Evolutionary conservation across 2,888 invertebrate genomes (phyloP), one percentile per base, ranked within the genome.

Genomic region (Sphaerophoria taeniata): DNA sequence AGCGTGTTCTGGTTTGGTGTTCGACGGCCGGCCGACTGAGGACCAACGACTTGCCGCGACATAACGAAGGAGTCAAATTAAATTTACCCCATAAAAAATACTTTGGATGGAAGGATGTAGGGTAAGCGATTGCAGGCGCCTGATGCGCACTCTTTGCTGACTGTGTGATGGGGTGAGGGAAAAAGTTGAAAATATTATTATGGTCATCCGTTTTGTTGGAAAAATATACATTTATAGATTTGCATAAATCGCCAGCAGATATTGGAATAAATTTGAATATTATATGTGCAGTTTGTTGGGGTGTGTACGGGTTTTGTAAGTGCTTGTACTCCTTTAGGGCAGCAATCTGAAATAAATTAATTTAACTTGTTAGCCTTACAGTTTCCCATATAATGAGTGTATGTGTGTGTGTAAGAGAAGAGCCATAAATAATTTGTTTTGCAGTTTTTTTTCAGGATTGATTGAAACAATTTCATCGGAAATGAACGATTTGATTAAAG

Each of bases 281-380:
- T 31, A 60, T 53, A 24, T 70, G 47, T 74, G 53, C n/a, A n/a
- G n/a, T 58, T 11, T 11, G 39, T 43, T 70, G 61, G 49, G 11
- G 43, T 9, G 43, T 43, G 9, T 43, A 43, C 9, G 39, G 6
- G 9, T 1, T 6, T 39, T 39, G 39, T 39, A 39, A 9, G 39
- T 39, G 9, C 39, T 14, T 14, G n/a, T 36, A 9, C 39, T 34
- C 16, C 45, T 34, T 24, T 12, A 34, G 65, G 63, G 61, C 61
- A 45, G n/a, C 31, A 51, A 71, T 76, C 58, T 71, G 53, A 39
- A 45, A 75, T 63, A 63, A 75, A 81, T 76, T 70, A 75, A 65
- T 76, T 76, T 49, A 65, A 81, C 81, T 81, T 81, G 76, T 80
- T 80, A 69, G 61, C 78, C 11, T 60, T 60, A 12, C 43, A 43